Evolutionary conservation across 2,888 invertebrate genomes (phyloP), one percentile per base, ranked within the genome.

Genomic region (Lochmaea capreae): DNA sequence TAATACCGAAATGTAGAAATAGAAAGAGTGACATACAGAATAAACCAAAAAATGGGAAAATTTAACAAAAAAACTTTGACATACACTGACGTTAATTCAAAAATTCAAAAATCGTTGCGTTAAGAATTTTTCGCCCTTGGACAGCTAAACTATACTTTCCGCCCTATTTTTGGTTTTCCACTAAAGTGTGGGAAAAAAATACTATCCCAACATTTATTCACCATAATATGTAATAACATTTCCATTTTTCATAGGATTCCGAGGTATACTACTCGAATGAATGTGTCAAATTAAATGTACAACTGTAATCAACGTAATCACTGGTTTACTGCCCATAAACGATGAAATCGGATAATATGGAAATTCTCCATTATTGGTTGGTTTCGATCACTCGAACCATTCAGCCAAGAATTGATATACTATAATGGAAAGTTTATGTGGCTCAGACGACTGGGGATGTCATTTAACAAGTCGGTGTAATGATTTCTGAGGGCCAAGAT

Each of bases 401-500:
- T 69, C 69, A 62, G 49, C 61, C 68, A 59, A 69, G 58, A 54
- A 54, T 33, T 62, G 46, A 61, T 69, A 62, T 39, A 33, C 33
- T 33, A 39, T 62, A 69, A 52, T 69, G 61, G 62, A 46, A 69
- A 69, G 33, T 69, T 69, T 46, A 43, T 46, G 69, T 69, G 26
- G 49, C 49, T 42, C 46, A 59, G 62, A 61, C 52, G 52, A 33
- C 69, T 52, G 62, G 8, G 69, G 69, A 52, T 61, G 62, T 62
- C 52, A 69, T 62, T 62, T 69, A 69, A 69, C 62, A 69, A 69
- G 61, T 68, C 39, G 61, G 46, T 52, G 69, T 69, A 52, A 69
- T 69, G 69, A 69, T 62, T 69, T 26, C 54, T 46, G 62, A 52
- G 49, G 62, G 65, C 59, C 70, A 77, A 75, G 75, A 71, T 73